Base-by-base conservation (phyloP, 2,113 vertebrate species). In the Mobula hypostoma region DNA sequence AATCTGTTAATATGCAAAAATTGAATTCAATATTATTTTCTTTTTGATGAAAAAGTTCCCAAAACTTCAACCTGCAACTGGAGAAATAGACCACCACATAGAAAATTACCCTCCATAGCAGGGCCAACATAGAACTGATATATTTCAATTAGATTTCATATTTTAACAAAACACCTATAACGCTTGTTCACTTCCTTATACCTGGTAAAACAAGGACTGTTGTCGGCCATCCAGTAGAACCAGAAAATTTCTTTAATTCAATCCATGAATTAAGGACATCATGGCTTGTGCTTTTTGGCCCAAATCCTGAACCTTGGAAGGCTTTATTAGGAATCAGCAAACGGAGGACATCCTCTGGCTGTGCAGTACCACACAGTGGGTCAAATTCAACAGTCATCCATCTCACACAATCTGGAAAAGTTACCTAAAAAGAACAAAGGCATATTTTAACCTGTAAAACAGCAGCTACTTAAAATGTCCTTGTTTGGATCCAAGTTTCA, bases 381-480 rank as follows among this genome's bases (percentile, higher is more conserved):
- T 99, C 99, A 95, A 99, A 99, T 95, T 99, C 99, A 0, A 99
- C 97, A 63, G 98, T 98, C 95, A 98, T 98, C 99, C 99, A 99
- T 61, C 98, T 97, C 82, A 99, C 99, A 94, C 98, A 99, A 95
- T 99, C 99, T 94, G 99, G 99, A 95, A 99, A 99, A n/a, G 98
- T 97, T 15, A 99, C 98, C 99, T 99, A 94, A 80, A 94, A 94
- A 48, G 61, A 29, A 90, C 14, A 68, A n/a, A 90, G n/a, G 15
- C 85, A 90, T 40, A 74, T 93, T 76, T 93, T 56, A 11, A 93
- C 56, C 36, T 74, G 24, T 14, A 12, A 74, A 93, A 15, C 40
- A 11, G 7, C 32, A 93, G 40, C 68, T 48, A 76, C 74, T 93
- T 40, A 48, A 74, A 48, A 7, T 24, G 15, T 87, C 27, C 19